Percentiles rank a stretch among this genome's conserved stretches.
Evolutionary conservation across 92 coral and sea anemone species (phyloP).

Genomic region (Nematostella vectensis): DNA sequence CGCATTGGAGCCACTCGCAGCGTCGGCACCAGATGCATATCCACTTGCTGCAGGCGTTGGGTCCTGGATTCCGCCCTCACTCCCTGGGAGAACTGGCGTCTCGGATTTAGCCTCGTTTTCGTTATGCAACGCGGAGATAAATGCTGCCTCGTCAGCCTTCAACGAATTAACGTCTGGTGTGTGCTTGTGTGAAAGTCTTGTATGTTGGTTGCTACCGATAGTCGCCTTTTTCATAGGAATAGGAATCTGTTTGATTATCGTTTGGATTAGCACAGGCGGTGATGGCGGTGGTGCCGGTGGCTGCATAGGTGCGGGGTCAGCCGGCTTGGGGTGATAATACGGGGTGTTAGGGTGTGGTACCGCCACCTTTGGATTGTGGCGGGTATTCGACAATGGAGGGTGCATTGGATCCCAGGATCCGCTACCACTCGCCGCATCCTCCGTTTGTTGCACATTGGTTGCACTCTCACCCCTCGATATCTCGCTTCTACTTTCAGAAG

Average conservation of each 20-base stretch:
- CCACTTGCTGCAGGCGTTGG: constrained; percentile 37
- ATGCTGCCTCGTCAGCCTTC: constrained; percentile 86
- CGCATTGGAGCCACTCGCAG: constrained; percentile 34
- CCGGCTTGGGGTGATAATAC: constrained; percentile 14
- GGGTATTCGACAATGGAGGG: constrained; percentile 11
- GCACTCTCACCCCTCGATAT: constrained; percentile 36
- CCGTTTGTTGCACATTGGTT: constrained; percentile 12
- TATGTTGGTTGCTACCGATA: constrained; percentile 6
- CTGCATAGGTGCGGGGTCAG: constrained; percentile 12
- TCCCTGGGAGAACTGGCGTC: constrained; percentile 60
- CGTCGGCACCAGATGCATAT: constrained; percentile 18
- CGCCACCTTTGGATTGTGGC: constrained; percentile 8
- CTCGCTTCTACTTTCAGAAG: constrained; percentile 20
- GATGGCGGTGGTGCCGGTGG: constrained; percentile 32
- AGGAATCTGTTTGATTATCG: constrained; percentile 24
- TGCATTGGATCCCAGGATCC: background rate
- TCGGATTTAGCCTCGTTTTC: constrained; percentile 45
- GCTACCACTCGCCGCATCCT: background rate
- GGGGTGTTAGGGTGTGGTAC: constrained; percentile 16
- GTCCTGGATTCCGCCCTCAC: constrained; percentile 64
- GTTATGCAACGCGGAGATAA: constrained; percentile 76
- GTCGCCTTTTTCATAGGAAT: constrained; percentile 5
- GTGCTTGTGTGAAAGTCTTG: constrained; percentile 8
- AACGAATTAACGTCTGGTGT: constrained; percentile 2
- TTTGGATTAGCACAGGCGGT: constrained; percentile 19